Base-by-base conservation (phyloP, 2,888 invertebrate species). In the Andricus quercusramuli region DNA sequence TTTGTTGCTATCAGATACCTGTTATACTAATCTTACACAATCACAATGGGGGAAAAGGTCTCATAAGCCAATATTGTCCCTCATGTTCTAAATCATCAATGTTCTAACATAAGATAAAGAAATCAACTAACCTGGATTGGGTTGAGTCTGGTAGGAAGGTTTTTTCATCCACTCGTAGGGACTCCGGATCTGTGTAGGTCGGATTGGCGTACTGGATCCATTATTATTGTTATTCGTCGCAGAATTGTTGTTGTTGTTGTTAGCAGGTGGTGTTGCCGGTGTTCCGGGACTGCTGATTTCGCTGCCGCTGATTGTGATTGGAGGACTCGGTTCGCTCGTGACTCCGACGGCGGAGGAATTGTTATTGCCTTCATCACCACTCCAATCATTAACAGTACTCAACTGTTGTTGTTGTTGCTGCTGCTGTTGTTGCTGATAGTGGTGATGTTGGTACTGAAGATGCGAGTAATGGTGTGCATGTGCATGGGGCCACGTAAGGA, bases 121-220 rank as follows among this genome's bases (percentile, higher is more conserved):
- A 66, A 62, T n/a, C 0, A 41, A 92, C 93, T 93, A 93, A 97
- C 97, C 97, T 93, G 97, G 97, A 93, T 96, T 97, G 3, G 97
- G 97, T 90, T 97, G 97, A 84, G 95, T 95, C 90, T 97, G 97
- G 93, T 97, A 97, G 78, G 97, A 95, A 0, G 96, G 96, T 92
- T 97, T 97, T 93, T 97, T 98, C 96, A 98, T 98, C 98, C 98
- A 98, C 88, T 97, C 97, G 92, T 95, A 98, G 0, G 97, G 97
- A 85, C 97, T 96, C 66, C 97, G 95, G 29, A 96, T 95, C 44
- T 96, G 96, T 62, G 95, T 94, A 67, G 97, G 96, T 89, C 96
- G 94, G 91, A 92, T 78, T 91, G 91, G 64, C 88, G 86, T 79
- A 79, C 88, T 90, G 51, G 89, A 90, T 65, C 91, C 93, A 68